Evolutionary conservation across 2,113 vertebrate genomes (phyloP).

Genomic region (Leptosomus discolor): DNA sequence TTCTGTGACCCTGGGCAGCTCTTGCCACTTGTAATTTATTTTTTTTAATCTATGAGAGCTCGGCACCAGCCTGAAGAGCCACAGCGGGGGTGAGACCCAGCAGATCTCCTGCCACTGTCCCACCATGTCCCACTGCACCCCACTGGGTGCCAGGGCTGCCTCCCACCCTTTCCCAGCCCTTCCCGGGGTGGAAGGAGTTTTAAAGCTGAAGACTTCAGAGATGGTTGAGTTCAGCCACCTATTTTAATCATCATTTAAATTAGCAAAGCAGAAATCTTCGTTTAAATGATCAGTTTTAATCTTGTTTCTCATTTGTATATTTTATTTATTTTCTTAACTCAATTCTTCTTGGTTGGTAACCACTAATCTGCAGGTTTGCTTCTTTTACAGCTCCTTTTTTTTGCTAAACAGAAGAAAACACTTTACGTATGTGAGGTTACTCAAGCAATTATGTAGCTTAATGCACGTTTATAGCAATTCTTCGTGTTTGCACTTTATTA

Average conservation of each 20-base stretch:
- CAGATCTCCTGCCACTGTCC: not conserved
- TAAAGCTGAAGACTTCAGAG: not conserved
- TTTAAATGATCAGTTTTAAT: not conserved
- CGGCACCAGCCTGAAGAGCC: not conserved
- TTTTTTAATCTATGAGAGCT: not conserved
- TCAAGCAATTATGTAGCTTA: not conserved
- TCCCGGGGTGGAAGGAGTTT: not conserved
- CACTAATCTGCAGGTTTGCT: not conserved
- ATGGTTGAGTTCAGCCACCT: not conserved
- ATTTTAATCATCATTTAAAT: not conserved
- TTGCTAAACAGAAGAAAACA: not conserved
- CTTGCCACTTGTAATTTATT: not conserved
- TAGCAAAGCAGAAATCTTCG: not conserved
- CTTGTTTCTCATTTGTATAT: not conserved
- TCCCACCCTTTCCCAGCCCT: not conserved
- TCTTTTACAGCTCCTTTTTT: not conserved
- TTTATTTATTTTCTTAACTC: not conserved
- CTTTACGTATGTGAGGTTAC: not conserved
- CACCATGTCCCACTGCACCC: not conserved
- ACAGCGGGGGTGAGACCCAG: too few species aligned
- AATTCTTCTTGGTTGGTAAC: not conserved
- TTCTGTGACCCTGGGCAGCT: not conserved
- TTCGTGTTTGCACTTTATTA: not conserved
- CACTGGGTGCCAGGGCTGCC: accelerated
- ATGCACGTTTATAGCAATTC: not conserved